Evolutionary conservation across 2,888 invertebrate genomes (phyloP), one percentile per base, ranked within the genome.

Genomic region (Erannis defoliaria): DNA sequence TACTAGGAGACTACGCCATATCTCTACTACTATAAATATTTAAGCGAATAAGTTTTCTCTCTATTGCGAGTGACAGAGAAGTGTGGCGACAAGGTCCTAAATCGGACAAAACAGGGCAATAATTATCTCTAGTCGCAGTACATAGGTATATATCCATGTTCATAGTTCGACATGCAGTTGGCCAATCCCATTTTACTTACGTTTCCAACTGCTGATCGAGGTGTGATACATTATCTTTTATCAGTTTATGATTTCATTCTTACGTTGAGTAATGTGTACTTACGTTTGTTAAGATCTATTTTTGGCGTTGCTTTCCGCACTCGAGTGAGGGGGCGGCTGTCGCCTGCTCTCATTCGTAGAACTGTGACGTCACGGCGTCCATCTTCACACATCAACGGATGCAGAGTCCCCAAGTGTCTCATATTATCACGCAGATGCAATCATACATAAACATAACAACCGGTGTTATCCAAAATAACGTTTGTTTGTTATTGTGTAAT

Each of bases 281-380:
- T 81, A 84, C 79, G 74, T 74, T 74, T 73, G 70, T 73, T 68
- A 66, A 74, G 70, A 74, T 77, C 79, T 84, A 83, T 86, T 85
- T 85, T 81, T 68, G 76, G 78, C 72, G 56, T 77, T 75, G 68
- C 75, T 73, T 79, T 76, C 76, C 74, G 74, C 73, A 72, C 50
- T 35, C 46, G 40, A 31, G 77, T 73, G 77, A 48, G 75, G 72
- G 68, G 75, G 73, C 74, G 67, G 71, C 74, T 64, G 68, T 68
- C 75, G 78, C 70, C 72, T 76, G 76, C 71, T 76, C 76, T 72
- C 73, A 67, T 82, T 80, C 80, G 71, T 73, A 64, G 76, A 78
- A 80, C 66, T 60, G 63, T 69, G 71, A 71, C 73, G 73, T 75
- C 68, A 72, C 35, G 50, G 18, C 62, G 62, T 55, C 58, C 31